These are phyloP conservation scores for Drosophila sp. DNA, from an alignment of 1,140 invertebrate genomes.

Conservation along the genomic window DNA sequence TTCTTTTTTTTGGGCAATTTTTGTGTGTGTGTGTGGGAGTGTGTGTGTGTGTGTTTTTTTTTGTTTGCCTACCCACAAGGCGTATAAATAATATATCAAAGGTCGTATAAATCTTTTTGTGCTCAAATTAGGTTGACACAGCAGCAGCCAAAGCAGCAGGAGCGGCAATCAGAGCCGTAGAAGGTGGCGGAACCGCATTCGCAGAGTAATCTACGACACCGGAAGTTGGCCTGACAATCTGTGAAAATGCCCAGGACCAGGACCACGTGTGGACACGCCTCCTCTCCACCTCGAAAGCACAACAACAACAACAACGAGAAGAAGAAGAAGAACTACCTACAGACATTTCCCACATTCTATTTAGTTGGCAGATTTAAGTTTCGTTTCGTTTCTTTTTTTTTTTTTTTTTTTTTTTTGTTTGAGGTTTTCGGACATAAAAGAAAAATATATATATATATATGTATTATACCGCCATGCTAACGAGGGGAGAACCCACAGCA, in stretches of 20 bases:
- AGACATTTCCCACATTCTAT: constrained; percentile 49
- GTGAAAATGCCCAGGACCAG: constrained; percentile 3
- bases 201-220: constrained; percentile 61
- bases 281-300: constrained; percentile 1
- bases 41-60: not conserved
- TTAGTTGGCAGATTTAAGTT: constrained; percentile 69
- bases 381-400: not conserved
- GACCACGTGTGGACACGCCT: constrained; percentile 8
- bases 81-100: constrained; percentile 74
- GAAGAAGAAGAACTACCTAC: constrained; percentile 13
- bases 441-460: constrained; percentile 50
- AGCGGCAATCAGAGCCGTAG: constrained; percentile 1
- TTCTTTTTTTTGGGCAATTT: not conserved
- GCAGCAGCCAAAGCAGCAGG: not conserved
- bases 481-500: constrained; percentile 33
- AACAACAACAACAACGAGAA: constrained; percentile 21
- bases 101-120: constrained; percentile 69
- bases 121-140: constrained; percentile 40
- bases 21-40: not conserved
- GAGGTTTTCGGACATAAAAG: constrained; percentile 70
- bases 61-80: constrained; percentile 42
- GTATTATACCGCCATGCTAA: constrained; percentile 49
- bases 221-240: constrained; percentile 61
- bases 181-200: constrained; percentile 28
- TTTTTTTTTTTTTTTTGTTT: constrained; percentile 29